Conservation (phyloP, 1,140 invertebrate genomes). For the Ditylenchus dipsaci region DNA sequence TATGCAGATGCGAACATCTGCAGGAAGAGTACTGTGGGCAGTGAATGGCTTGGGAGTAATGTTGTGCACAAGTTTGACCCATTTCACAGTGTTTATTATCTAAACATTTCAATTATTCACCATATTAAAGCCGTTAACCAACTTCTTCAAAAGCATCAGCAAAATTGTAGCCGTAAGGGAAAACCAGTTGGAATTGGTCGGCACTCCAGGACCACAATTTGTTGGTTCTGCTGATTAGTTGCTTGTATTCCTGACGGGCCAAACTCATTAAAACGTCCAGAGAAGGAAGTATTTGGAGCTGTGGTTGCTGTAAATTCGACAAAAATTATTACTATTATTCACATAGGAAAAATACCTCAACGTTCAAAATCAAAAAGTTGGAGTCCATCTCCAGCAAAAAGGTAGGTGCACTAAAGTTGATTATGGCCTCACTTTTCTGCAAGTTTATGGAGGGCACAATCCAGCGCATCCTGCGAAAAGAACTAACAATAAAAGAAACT, state of each 20-base stretch:
- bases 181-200: conserved; percentile 70
- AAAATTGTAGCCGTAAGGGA: conserved; percentile 88
- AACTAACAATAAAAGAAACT: too few relatives aligned
- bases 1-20: conserved; percentile 74
- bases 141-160: conserved; percentile 83
- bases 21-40: conserved; percentile 69
- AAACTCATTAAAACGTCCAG: conserved; percentile 36
- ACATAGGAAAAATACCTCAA: conserved; percentile 11
- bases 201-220: conserved; percentile 65
- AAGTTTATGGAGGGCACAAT: conserved; percentile 45
- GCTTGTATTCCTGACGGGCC: conserved; percentile 36
- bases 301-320: conserved; percentile 22
- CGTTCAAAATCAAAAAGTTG: conserved; percentile 38
- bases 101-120: conserved; percentile 46
- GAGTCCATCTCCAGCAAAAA: conserved; percentile 46
- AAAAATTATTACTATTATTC: not conserved
- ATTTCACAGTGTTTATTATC: conserved; percentile 77
- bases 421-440: conserved; percentile 9
- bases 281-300: conserved; percentile 14
- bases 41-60: conserved; percentile 69
- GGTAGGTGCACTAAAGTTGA: conserved; percentile 29
- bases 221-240: conserved; percentile 41
- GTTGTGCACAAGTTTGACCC: conserved; percentile 77
- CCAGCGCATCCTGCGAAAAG: conserved; percentile 40
- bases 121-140: conserved; percentile 7